These are phyloP conservation scores for Psilopogon haemacephalus DNA, from an alignment of 2,113 vertebrate genomes.

Conservation along the genomic window DNA sequence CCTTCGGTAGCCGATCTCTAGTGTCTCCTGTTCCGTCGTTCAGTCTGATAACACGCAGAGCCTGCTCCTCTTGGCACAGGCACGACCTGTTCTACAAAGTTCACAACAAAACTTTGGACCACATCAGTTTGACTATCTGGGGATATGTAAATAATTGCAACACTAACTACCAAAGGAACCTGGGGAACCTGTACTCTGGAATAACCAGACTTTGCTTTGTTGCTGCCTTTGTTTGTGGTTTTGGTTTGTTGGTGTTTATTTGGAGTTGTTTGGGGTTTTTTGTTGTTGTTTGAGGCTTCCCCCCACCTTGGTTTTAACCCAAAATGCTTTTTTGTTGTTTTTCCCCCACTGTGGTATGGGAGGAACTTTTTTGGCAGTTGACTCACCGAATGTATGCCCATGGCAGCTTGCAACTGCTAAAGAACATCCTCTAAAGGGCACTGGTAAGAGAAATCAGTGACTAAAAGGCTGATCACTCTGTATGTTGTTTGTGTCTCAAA, in stretches of 20 bases:
- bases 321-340: background rate
- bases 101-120: slow-evolving; percentile 58
- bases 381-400: background rate
- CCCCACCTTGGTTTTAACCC: background rate
- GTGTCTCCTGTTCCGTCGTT: background rate
- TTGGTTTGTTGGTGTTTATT: too few relatives aligned
- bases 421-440: background rate
- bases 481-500: background rate
- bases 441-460: background rate
- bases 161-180: slow-evolving; percentile 5
- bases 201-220: slow-evolving; percentile 6
- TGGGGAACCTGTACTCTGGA: slow-evolving; percentile 40
- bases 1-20: background rate
- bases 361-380: background rate
- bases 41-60: background rate
- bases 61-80: background rate
- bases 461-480: background rate
- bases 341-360: background rate
- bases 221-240: background rate
- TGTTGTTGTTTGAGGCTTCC: too few relatives aligned
- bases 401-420: background rate
- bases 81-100: background rate
- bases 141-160: slow-evolving; percentile 63
- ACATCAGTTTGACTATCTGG: slow-evolving; percentile 33
- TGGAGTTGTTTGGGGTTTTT: too few relatives aligned